Evolutionary conservation across 2,797 vertebrate genomes (phyloP).

Genomic region (Catostomus latipinnis): DNA sequence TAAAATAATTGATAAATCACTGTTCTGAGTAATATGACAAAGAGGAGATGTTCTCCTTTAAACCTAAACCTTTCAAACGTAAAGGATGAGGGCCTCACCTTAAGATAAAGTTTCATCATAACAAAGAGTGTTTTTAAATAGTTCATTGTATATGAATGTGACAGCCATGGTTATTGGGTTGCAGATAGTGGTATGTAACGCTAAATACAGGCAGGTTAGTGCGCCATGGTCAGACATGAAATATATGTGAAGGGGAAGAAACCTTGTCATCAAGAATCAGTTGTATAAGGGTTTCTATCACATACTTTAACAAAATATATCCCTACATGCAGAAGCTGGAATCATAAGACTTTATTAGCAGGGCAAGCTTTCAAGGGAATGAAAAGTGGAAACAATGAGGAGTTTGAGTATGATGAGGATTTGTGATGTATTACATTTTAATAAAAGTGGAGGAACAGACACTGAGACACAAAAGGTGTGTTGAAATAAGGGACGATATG

Average conservation of each 20-base stretch:
- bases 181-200: slow-evolving; percentile 32
- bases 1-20: slow-evolving; percentile 1
- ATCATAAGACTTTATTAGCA: slow-evolving; percentile 5
- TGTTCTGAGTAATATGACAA: slow-evolving; percentile 3
- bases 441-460: slow-evolving; percentile 7
- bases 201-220: slow-evolving; percentile 39
- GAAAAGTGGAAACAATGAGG: background rate
- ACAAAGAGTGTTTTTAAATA: slow-evolving; percentile 44
- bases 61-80: background rate
- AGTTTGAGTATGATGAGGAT: no score
- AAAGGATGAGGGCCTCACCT: slow-evolving; percentile 24
- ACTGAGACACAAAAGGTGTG: background rate
- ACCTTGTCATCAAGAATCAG: slow-evolving; percentile 19
- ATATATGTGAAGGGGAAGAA: slow-evolving; percentile 41
- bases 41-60: slow-evolving; percentile 10
- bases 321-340: slow-evolving; percentile 6
- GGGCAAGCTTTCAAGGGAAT: background rate
- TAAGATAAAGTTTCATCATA: slow-evolving; percentile 53
- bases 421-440: background rate
- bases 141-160: slow-evolving; percentile 41
- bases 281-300: slow-evolving; percentile 11
- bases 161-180: slow-evolving; percentile 53
- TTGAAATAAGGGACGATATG: background rate
- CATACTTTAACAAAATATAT: background rate
- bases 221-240: slow-evolving; percentile 19